Evolutionary conservation across 1,140 invertebrate species (phyloP).

Genomic region (Drosophila orena): DNA sequence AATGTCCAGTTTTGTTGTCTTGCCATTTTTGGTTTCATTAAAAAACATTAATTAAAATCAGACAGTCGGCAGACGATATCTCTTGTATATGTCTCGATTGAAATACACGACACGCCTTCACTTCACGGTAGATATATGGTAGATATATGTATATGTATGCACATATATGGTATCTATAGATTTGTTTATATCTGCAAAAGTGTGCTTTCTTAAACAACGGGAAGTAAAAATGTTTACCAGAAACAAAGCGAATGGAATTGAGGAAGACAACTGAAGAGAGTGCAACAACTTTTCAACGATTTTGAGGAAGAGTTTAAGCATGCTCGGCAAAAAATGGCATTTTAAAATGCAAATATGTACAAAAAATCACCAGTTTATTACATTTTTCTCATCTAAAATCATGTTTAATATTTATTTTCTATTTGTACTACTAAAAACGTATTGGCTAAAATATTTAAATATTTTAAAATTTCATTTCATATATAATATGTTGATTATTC

Average conservation of each 20-base stretch:
- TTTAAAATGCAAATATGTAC: neutral
- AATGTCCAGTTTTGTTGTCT: neutral
- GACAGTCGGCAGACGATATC: constrained; percentile 33
- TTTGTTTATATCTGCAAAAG: constrained; percentile 16
- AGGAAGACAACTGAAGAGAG: constrained; percentile 6
- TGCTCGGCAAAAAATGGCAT: no score
- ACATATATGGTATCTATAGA: constrained; percentile 11
- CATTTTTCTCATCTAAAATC: neutral
- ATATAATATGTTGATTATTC: no score
- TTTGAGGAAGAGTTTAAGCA: constrained; percentile 6
- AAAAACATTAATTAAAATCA: constrained; percentile 50
- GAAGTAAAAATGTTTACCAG: constrained; percentile 23
- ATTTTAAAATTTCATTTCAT: no score
- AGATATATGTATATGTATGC: neutral
- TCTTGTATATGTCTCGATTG: constrained; percentile 4
- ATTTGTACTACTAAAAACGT: neutral
- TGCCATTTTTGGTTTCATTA: constrained; percentile 35
- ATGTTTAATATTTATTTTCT: neutral
- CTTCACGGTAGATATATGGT: neutral
- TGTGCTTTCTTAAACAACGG: constrained; percentile 24
- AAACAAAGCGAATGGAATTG: constrained; percentile 13
- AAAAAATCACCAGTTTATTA: no score
- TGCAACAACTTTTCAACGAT: constrained; percentile 23
- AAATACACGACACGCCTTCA: constrained; percentile 30
- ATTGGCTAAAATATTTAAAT: no score